phyloP scores from a whole-genome alignment of 2,888 invertebrate genomes.

The Acronicta leporina region DNA sequence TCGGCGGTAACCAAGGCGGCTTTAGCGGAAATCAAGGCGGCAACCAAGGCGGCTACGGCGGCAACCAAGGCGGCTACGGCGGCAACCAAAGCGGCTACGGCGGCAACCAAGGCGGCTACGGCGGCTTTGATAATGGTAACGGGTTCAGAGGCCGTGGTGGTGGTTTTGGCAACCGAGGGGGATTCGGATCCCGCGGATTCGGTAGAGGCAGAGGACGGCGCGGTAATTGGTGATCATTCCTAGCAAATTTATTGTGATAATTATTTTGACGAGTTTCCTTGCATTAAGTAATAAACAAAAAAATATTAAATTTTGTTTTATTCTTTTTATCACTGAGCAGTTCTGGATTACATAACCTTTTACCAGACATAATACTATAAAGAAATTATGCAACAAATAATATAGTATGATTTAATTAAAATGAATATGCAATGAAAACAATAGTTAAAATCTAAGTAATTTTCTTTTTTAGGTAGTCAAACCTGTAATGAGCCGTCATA shows the following conservation, averaged over 20 bases:
- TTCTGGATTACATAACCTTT: neutral
- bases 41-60: constrained; percentile 37
- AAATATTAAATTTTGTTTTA: neutral
- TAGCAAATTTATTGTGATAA: too few relatives aligned
- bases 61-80: constrained; percentile 45
- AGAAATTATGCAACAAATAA: neutral
- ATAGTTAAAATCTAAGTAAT: neutral
- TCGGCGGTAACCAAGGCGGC: constrained; percentile 50
- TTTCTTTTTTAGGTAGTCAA: too few relatives aligned
- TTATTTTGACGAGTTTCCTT: neutral
- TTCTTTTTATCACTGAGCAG: neutral
- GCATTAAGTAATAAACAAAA: constrained; percentile 31
- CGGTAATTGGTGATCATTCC: constrained; percentile 15
- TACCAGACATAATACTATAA: neutral
- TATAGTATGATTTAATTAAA: neutral
- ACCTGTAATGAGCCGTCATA: too few relatives aligned
- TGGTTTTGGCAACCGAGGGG: constrained; percentile 32
- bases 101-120: constrained; percentile 37
- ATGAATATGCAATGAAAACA: neutral
- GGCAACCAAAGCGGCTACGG: constrained; percentile 27
- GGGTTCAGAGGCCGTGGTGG: constrained; percentile 30
- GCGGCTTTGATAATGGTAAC: constrained; percentile 4
- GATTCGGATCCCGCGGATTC: constrained; percentile 24
- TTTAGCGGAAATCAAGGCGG: constrained; percentile 54
- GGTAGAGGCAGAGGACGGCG: constrained; percentile 37